Percentiles rank a stretch among this genome's conserved stretches.
These are phyloP conservation scores for Melanerpes formicivorus DNA, from an alignment of 2,113 vertebrate genomes.

Conservation along the genomic window DNA sequence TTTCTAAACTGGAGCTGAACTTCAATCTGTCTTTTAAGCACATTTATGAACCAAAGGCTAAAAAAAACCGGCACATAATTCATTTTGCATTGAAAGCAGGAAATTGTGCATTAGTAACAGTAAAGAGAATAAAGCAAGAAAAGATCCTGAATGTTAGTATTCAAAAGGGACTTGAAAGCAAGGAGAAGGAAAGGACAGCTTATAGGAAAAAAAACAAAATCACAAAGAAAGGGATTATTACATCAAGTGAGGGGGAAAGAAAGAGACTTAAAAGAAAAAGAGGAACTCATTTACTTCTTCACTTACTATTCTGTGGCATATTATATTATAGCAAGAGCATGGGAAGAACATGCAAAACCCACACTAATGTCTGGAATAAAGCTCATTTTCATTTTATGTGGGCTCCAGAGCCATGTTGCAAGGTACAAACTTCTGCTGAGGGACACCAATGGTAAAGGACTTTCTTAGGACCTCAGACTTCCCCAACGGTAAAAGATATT, in stretches of 20 bases:
- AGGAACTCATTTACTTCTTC: background rate
- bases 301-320: background rate
- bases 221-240: background rate
- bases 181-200: background rate
- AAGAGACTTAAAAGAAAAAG: background rate
- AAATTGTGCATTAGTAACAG: background rate
- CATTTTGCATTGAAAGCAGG: background rate
- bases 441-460: background rate
- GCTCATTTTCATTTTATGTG: background rate
- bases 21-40: background rate
- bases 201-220: background rate
- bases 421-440: background rate
- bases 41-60: background rate
- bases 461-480: background rate
- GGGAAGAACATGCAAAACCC: background rate
- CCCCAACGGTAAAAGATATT: background rate
- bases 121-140: background rate
- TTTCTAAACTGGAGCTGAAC: background rate
- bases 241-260: background rate
- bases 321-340: background rate
- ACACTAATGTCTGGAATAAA: background rate
- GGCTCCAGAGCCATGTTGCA: background rate
- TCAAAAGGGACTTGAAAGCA: background rate
- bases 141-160: background rate
- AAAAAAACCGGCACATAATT: background rate